These are phyloP conservation scores for Mesorhabditis spiculigera DNA, from an alignment of 2,888 invertebrate genomes.

Conservation along the genomic window DNA sequence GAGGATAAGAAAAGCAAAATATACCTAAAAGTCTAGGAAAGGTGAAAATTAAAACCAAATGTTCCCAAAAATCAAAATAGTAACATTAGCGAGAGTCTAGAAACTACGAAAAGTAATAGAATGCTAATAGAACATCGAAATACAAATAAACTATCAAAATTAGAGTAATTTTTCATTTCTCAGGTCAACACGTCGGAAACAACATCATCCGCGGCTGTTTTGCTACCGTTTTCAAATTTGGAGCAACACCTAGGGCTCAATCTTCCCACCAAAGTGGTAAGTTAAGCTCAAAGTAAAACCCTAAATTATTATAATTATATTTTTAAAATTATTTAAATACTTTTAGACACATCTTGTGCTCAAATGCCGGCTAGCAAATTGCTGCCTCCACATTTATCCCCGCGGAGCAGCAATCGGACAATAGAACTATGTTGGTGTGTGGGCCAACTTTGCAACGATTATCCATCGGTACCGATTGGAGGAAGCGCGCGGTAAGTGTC, in stretches of 20 bases:
- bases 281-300: neutral
- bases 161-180: slow-evolving; percentile 11
- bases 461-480: slow-evolving; percentile 24
- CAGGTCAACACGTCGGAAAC: slow-evolving; percentile 56
- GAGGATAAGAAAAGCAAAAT: no score
- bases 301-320: neutral
- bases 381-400: slow-evolving; percentile 48
- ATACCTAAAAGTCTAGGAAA: no score
- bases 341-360: slow-evolving; percentile 32
- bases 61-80: no score
- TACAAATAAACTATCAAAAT: no score
- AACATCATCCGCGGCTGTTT: slow-evolving; percentile 57
- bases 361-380: slow-evolving; percentile 43
- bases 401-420: slow-evolving; percentile 45
- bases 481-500: no score
- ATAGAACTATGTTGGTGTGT: slow-evolving; percentile 52
- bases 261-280: slow-evolving; percentile 12
- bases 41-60: no score
- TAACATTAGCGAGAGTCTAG: no score
- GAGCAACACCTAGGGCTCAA: slow-evolving; percentile 26
- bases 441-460: slow-evolving; percentile 54
- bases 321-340: neutral
- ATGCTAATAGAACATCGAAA: no score
- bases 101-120: no score
- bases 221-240: slow-evolving; percentile 52